Evolutionary conservation across 1,140 invertebrate genomes (phyloP), one percentile per base, ranked within the genome.

Genomic region (Chrysopa pallens): DNA sequence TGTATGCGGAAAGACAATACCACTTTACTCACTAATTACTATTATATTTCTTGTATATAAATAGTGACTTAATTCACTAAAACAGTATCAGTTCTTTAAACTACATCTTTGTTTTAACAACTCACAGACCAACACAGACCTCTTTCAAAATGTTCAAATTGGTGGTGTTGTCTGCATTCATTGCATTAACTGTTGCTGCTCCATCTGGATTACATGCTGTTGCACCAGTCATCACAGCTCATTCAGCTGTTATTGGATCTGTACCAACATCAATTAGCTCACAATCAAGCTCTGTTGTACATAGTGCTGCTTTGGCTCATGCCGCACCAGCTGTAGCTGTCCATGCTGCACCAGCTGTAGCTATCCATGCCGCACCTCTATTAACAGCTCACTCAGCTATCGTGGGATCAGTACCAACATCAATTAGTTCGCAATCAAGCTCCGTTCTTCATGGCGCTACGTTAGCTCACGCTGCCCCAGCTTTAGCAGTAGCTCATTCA

Each of bases 201-300:
- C 67, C 70, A 15, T 66, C 67, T 14, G 48, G 47, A 27, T 27
- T 42, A 12, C 31, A 46, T 31, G 49, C 48, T 8, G 48, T 48
- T 47, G 50, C 44, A 38, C 29, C 43, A 11, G 50, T 8, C 15
- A 50, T 45, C 44, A 52, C 39, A 17, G 49, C 50, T 15, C 46
- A 42, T 23, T 39, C 61, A 37, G 59, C 59, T 7, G 56, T 59
- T 5, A 58, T 58, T 9, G 48, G 60, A 29, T 63, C 58, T 29
- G 63, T 63, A 45, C 69, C 70, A 52, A 69, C 64, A 54, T 71
- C 64, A 49, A 62, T 70, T 12, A 60, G 69, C 41, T 58, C 69
- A 27, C 52, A 64, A 38, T 48, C 52, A 42, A 57, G 57, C 27
- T 50, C 54, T 15, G 58, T 53, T 37, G 57, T 50, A 7, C 17